phyloP scores from a whole-genome alignment of 2,797 vertebrate genomes.

The Emys orbicularis region DNA sequence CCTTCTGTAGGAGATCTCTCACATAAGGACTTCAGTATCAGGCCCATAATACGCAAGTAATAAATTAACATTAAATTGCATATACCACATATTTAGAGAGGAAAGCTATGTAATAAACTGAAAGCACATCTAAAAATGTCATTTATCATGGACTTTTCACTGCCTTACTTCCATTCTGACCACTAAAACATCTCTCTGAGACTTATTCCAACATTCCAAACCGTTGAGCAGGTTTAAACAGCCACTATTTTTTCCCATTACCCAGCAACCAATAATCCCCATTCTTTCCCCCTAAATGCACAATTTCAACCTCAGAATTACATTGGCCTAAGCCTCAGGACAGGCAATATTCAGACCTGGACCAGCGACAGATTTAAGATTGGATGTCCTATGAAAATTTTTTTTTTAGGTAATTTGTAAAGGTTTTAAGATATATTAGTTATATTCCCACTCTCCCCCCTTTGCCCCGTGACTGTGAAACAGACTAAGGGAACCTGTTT shows the following conservation, averaged over 20 bases:
- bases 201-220: background rate
- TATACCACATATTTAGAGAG: background rate
- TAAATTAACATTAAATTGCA: background rate
- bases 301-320: background rate
- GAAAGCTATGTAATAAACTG: background rate
- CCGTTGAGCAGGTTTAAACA: background rate
- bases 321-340: background rate
- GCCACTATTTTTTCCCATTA: background rate
- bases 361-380: background rate
- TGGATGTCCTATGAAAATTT: background rate
- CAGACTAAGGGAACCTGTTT: background rate
- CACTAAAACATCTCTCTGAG: background rate
- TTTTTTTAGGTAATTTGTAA: background rate
- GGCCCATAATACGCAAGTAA: background rate
- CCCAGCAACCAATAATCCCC: background rate
- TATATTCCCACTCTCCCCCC: background rate
- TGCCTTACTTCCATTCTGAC: background rate
- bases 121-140: background rate
- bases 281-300: background rate
- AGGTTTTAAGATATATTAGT: background rate
- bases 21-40: background rate
- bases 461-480: background rate
- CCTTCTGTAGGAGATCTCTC: background rate
- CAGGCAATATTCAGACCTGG: background rate
- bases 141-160: background rate